Evolutionary conservation across 2,113 vertebrate species (phyloP), one percentile per base, ranked within the genome.

Genomic region (Sardina pilchardus): DNA sequence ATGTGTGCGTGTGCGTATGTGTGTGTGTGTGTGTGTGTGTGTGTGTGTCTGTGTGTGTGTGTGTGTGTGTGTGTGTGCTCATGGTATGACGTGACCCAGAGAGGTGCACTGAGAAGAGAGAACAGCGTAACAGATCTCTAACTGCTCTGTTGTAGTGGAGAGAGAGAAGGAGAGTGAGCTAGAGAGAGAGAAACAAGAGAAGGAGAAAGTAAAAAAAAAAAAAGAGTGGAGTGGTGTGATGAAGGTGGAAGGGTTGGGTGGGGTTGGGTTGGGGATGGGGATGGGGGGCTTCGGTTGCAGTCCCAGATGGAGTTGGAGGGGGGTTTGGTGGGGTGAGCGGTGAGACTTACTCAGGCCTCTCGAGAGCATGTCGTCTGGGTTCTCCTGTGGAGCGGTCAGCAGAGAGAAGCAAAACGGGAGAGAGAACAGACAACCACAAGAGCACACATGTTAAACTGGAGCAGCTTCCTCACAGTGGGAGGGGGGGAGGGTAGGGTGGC

Each of bases 321-420:
- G 63, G 63, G n/a, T 26, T 26, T 30, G 63, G n/a, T 1, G 50
- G 75, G 24, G 44, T 24, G 78, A 26, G 21, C 17, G 78, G 83
- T 80, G 82, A 85, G 78, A 99, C 98, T 99, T 98, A 99, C 98
- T 99, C 97, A 97, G 97, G 95, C 95, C 95, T 97, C 96, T 99
- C 95, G 96, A 95, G 91, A 97, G 94, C 94, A 97, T 93, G 96
- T 98, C 98, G 90, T 99, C 98, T 95, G 95, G 96, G 97, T 96
- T 96, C 95, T 99, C 98, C 98, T 99, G 97, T 93, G 92, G 95
- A 94, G 95, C 93, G 94, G 96, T 96, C 94, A 93, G 96, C 96
- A 94, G 94, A 96, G 95, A 96, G 96, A 95, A 96, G 96, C 95
- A 95, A 95, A 86, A 94, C 93, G 95, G 95, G 87, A 87, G 95